A percentile compares a stretch with the other conserved stretches of the same genome.
Conservation (phyloP, 2,113 vertebrate species). For the Gymnarchus niloticus region DNA sequence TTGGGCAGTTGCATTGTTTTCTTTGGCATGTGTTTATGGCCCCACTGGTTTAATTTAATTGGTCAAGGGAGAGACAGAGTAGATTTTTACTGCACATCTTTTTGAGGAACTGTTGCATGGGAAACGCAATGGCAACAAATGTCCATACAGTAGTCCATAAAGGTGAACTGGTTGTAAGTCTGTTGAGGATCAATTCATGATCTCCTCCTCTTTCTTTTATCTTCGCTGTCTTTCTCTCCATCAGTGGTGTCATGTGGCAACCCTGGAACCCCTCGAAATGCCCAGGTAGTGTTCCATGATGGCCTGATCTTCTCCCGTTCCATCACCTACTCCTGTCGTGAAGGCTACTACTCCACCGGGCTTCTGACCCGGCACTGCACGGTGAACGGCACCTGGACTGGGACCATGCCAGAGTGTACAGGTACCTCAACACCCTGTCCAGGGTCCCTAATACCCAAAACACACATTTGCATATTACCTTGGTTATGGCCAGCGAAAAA, state of each 20-base stretch:
- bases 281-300: constrained; percentile 77
- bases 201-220: constrained; percentile 13
- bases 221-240: constrained; percentile 6
- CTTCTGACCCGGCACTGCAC: constrained; percentile 90
- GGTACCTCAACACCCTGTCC: constrained; percentile 58
- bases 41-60: neutral
- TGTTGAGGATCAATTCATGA: neutral
- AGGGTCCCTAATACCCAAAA: neutral
- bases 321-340: constrained; percentile 83
- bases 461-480: neutral
- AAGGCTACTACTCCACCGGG: constrained; percentile 86
- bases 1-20: neutral
- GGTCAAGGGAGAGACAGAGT: neutral
- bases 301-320: constrained; percentile 86
- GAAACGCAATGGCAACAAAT: neutral
- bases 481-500: neutral
- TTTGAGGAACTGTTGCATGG: neutral
- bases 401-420: constrained; percentile 81
- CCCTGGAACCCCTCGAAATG: constrained; percentile 85
- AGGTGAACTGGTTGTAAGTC: neutral
- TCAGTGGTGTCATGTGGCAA: constrained; percentile 92
- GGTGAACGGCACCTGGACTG: constrained; percentile 91
- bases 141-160: neutral
- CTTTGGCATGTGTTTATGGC: neutral
- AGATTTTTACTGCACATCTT: neutral